Conservation (phyloP, 2,113 vertebrate species). For the Pachycephala philippinensis region DNA sequence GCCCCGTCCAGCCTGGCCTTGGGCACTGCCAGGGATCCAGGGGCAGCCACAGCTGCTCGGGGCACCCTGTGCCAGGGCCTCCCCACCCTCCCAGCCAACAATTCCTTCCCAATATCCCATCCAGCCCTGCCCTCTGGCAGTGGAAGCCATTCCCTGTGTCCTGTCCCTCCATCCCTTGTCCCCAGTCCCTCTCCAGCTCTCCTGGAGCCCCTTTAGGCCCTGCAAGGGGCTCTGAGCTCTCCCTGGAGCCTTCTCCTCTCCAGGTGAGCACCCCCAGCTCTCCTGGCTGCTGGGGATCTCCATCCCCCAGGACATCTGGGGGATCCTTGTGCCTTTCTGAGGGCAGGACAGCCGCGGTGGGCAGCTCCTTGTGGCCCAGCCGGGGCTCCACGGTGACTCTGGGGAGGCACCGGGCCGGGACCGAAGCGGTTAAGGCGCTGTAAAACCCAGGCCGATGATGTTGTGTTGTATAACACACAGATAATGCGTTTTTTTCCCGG, state of each 20-base stretch:
- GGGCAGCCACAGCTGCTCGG: background rate
- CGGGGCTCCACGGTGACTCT: background rate
- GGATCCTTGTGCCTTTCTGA: too few species aligned
- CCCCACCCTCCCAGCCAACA: background rate
- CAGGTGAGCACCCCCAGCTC: background rate
- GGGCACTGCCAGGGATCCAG: background rate
- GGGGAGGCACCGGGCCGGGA: background rate
- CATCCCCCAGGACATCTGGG: background rate
- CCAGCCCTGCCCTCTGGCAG: background rate
- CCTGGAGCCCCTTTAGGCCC: background rate
- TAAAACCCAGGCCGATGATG: background rate
- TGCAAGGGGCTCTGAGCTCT: background rate
- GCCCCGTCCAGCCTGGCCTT: background rate
- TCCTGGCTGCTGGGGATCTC: background rate
- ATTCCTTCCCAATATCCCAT: background rate
- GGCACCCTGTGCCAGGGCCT: background rate
- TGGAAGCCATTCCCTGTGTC: background rate
- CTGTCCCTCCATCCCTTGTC: too few species aligned
- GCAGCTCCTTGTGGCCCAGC: background rate
- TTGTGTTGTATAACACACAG: background rate
- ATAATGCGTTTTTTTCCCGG: background rate
- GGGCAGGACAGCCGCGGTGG: rapidly evolving
- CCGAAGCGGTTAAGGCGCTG: background rate
- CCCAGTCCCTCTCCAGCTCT: background rate
- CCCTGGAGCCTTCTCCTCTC: background rate